These are phyloP conservation scores for Anastrepha obliqua DNA, from an alignment of 1,140 invertebrate genomes.

Conservation along the genomic window DNA sequence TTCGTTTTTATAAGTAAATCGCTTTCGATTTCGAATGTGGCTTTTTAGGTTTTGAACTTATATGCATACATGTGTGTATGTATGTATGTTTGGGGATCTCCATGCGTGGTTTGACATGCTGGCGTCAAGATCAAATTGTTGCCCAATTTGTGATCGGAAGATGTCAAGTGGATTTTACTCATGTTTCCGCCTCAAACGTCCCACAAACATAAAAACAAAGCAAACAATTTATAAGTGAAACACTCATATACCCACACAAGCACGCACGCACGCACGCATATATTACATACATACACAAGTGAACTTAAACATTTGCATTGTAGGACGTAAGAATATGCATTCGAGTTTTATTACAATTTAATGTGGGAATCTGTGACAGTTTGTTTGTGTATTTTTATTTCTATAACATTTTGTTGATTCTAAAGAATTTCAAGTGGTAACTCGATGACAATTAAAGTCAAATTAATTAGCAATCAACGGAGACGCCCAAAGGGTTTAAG, in stretches of 20 bases:
- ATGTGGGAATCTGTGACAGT: slow-evolving; percentile 49
- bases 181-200: slow-evolving; percentile 13
- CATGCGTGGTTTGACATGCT: slow-evolving; percentile 39
- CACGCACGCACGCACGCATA: not conserved
- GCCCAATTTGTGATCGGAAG: slow-evolving; percentile 52
- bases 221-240: slow-evolving; percentile 37
- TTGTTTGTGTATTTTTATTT: slow-evolving; percentile 58
- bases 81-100: not conserved
- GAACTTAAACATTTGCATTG: not conserved
- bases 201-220: not conserved
- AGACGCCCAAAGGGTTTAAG: not conserved
- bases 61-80: too few relatives aligned
- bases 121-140: slow-evolving; percentile 54
- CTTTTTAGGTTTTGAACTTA: slow-evolving; percentile 3
- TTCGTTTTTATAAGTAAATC: not conserved
- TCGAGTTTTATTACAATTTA: slow-evolving; percentile 37
- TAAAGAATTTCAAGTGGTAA: slow-evolving; percentile 66
- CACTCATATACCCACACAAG: not conserved
- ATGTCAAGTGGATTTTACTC: slow-evolving; percentile 53
- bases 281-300: too few relatives aligned
- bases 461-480: slow-evolving; percentile 66
- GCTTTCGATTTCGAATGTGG: not conserved
- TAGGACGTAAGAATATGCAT: not conserved
- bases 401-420: slow-evolving; percentile 60
- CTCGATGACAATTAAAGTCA: slow-evolving; percentile 73